These are phyloP conservation scores for Tenthredo amoena DNA, from an alignment of 2,888 invertebrate species.

Conservation along the genomic window DNA sequence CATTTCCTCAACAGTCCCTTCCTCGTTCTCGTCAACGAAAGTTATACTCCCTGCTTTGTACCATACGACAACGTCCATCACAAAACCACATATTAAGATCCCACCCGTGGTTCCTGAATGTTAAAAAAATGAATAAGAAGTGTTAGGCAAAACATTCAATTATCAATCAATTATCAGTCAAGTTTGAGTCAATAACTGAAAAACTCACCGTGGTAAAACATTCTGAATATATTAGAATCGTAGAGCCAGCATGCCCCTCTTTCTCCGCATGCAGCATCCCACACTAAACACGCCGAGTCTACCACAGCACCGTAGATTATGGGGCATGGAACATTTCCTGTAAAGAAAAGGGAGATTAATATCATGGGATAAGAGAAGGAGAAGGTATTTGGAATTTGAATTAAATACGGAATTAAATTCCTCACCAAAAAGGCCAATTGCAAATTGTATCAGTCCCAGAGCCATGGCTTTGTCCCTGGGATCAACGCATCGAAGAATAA, in stretches of 20 bases:
- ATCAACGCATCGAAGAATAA: conserved; percentile 94
- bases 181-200: background rate
- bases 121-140: conserved; percentile 47
- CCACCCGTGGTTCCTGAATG: conserved; percentile 89
- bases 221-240: conserved; percentile 90
- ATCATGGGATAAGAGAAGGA: background rate
- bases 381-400: background rate
- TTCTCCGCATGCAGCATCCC: conserved; percentile 90
- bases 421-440: conserved; percentile 92
- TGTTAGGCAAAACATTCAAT: conserved; percentile 38
- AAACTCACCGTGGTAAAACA: conserved; percentile 89
- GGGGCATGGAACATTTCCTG: conserved; percentile 95
- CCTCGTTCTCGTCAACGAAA: conserved; percentile 81
- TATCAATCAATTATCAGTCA: conserved; percentile 46
- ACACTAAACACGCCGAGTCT: conserved; percentile 93
- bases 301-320: conserved; percentile 95
- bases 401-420: background rate
- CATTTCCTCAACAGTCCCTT: conserved; percentile 77
- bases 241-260: conserved; percentile 94
- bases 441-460: conserved; percentile 95
- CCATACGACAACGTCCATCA: conserved; percentile 94
- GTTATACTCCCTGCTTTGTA: conserved; percentile 91
- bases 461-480: conserved; percentile 97
- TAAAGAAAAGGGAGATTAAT: conserved; percentile 55
- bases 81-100: conserved; percentile 91